Base-by-base conservation (phyloP, 1,140 invertebrate genomes). In the Cydia amplana region DNA sequence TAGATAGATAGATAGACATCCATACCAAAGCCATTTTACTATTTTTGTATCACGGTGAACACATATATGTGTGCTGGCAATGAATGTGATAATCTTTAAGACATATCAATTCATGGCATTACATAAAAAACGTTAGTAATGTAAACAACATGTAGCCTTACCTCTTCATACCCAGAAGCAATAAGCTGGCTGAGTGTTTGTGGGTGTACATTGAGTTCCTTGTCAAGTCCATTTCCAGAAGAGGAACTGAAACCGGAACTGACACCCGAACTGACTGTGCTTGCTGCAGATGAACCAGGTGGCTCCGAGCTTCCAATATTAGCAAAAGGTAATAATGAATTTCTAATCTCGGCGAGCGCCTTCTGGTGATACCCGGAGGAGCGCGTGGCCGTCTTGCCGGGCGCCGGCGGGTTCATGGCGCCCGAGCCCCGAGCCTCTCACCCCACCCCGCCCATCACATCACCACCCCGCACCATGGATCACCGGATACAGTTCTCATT, bases 321-420 rank as follows among this genome's bases (percentile, higher is more conserved):
- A 72, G 96, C 96, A 89, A 97, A 98, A 63, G 97, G 97, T 82
- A 96, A 94, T 79, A 98, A 91, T 65, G 96, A 97, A 86, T 97
- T 97, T 74, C 97, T 94, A 85, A 98, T 98, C 91, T 97, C 96
- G 90, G 96, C 96, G 91, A 98, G 94, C 83, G 97, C 97, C 93
- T 97, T 97, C 88, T 97, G 96, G 92, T 96, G 96, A 92, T 97
- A 98, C 93, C 96, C 96, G 93, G 96, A 95, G 90, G 95, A 95
- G 90, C 96, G 95, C 94, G 95, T 95, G 89, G 94, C 94, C 90
- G 95, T 94, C 93, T 95, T 95, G 89, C 89, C 88, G 90, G 92
- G 90, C 87, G 92, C 91, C 90, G 91, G 94, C 91, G 94, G 93
- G 95, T 96, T 96, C 95, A 96, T 96, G 94, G 94, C 93, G 91